Percentiles rank a stretch among this genome's conserved stretches.
phyloP scores from a whole-genome alignment of 2,113 vertebrate species.

The Bothrops jararaca region DNA sequence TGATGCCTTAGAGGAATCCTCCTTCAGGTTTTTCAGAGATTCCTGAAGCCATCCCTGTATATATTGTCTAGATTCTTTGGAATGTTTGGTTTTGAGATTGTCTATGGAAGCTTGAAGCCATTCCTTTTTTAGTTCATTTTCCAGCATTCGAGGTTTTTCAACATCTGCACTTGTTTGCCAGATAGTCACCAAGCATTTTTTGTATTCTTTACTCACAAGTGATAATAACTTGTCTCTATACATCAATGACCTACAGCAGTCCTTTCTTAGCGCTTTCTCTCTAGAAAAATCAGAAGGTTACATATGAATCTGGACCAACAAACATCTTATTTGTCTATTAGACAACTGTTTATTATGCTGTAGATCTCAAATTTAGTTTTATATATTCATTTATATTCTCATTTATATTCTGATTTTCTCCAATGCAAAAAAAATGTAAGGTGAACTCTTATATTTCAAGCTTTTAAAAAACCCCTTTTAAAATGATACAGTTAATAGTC shows the following conservation, averaged over 20 bases:
- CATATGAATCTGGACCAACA: not conserved
- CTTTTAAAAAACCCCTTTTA: not conserved
- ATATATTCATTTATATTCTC: not conserved
- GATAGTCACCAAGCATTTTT: not conserved
- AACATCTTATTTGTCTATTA: not conserved
- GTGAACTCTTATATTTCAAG: not conserved
- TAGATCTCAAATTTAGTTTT: not conserved
- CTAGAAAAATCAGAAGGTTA: not conserved
- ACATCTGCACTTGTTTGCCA: not conserved
- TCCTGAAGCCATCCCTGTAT: not conserved
- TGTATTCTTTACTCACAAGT: not conserved
- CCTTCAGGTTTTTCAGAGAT: not conserved
- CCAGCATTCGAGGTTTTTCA: not conserved
- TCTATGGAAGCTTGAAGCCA: not conserved
- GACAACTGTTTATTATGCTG: not conserved
- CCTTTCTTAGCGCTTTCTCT: fast-evolving
- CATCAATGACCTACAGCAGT: fast-evolving
- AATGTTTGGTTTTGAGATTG: not conserved
- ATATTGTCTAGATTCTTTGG: not conserved
- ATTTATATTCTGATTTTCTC: not conserved
- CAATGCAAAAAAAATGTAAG: not conserved
- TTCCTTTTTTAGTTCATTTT: not conserved
- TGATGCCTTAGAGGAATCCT: no score
- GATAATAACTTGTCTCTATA: not conserved
- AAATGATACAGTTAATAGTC: not conserved